Conservation (phyloP, 1,140 invertebrate genomes). For the Lordiphosa mommai region DNA sequence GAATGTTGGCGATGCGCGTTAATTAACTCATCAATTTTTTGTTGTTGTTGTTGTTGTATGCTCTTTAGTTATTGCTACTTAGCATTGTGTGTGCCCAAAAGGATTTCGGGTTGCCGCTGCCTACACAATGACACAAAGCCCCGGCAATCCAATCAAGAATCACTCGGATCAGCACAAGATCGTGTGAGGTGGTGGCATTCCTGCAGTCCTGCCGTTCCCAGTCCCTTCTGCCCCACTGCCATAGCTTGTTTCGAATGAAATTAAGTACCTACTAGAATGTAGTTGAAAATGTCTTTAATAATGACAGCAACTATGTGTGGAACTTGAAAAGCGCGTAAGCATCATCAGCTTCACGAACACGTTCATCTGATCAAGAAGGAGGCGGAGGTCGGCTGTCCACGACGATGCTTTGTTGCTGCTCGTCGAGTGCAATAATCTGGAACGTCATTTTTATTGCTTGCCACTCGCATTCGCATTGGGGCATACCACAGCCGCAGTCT, state of each 20-base stretch:
- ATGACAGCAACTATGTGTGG: constrained; percentile 78
- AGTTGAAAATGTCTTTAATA: constrained; percentile 79
- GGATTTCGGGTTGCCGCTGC: constrained; percentile 43
- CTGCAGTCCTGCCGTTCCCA: not conserved
- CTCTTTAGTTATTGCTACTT: constrained; percentile 42
- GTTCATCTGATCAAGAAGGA: constrained; percentile 33
- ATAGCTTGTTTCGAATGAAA: constrained; percentile 50
- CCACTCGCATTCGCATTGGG: constrained; percentile 60
- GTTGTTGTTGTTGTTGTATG: constrained; percentile 28
- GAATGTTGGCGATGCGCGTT: constrained; percentile 76
- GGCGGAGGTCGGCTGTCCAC: not conserved
- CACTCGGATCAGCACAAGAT: constrained; percentile 11
- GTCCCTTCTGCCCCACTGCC: constrained; percentile 9
- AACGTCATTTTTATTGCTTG: constrained; percentile 78
- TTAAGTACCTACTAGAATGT: constrained; percentile 78
- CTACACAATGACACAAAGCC: constrained; percentile 46
- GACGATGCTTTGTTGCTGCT: constrained; percentile 13
- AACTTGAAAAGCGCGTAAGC: constrained; percentile 78
- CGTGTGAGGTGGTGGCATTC: constrained; percentile 39
- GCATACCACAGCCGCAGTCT: constrained; percentile 40
- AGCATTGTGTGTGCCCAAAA: constrained; percentile 43
- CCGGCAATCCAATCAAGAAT: constrained; percentile 42
- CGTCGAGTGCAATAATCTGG: constrained; percentile 69
- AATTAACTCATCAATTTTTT: constrained; percentile 78
- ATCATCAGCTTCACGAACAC: constrained; percentile 59